phyloP scores from a whole-genome alignment of 2,888 invertebrate genomes.

The Furcula furcula region DNA sequence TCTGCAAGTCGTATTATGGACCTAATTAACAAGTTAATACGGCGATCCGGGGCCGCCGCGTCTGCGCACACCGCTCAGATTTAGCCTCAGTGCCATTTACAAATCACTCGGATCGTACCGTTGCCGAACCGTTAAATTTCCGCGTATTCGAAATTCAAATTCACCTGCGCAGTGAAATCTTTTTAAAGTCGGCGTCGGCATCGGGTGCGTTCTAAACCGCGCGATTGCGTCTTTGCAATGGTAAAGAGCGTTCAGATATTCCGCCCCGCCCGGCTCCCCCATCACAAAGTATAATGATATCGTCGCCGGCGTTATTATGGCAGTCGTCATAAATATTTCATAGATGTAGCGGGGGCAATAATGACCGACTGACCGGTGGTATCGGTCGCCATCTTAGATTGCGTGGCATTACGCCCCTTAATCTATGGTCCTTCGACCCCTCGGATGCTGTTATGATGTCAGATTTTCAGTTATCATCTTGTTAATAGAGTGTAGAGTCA shows the following conservation, averaged over 20 bases:
- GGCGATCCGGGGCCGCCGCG: conserved; percentile 85
- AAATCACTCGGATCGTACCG: conserved; percentile 20
- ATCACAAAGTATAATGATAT: conserved; percentile 84
- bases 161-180: conserved; percentile 55
- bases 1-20: conserved; percentile 95
- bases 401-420: conserved; percentile 25
- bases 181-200: conserved; percentile 34
- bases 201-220: conserved; percentile 48
- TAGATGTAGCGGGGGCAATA: conserved; percentile 72
- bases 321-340: conserved; percentile 82
- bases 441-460: conserved; percentile 20
- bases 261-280: conserved; percentile 79
- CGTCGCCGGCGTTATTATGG: conserved; percentile 79
- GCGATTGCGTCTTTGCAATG: conserved; percentile 77
- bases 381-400: conserved; percentile 42
- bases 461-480: conserved; percentile 18
- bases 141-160: conserved; percentile 43
- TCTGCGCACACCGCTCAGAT: conserved; percentile 63
- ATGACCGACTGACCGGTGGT: conserved; percentile 77
- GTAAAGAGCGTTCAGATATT: conserved; percentile 80
- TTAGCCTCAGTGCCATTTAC: conserved; percentile 32
- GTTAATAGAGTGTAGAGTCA: conserved; percentile 1
- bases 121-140: conserved; percentile 40
- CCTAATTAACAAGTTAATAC: conserved; percentile 96
- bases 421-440: conserved; percentile 16